Conservation (phyloP, 35 echinoderm and acorn worm genomes). For the Diadema setosum region DNA sequence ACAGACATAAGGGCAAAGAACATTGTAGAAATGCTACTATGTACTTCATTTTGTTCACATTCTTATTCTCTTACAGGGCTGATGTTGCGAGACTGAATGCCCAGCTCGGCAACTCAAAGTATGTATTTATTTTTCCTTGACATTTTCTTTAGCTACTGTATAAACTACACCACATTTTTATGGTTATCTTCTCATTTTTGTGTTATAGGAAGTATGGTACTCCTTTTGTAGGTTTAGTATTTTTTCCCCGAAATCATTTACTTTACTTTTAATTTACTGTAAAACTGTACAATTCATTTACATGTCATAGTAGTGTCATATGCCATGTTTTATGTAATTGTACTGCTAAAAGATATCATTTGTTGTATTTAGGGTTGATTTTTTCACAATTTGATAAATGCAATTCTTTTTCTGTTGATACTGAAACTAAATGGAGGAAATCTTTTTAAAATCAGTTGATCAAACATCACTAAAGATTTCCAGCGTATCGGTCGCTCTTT, state of each 20-base stretch:
- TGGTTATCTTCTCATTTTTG: no score
- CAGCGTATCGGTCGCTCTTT: no score
- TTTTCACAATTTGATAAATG: no score
- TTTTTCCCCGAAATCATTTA: neutral
- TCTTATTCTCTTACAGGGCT: slow-evolving; percentile 54
- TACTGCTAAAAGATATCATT: no score
- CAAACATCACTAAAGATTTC: no score
- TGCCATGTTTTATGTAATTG: no score
- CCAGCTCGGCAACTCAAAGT: slow-evolving; percentile 49
- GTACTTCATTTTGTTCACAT: neutral
- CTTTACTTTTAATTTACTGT: neutral
- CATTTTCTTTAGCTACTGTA: neutral
- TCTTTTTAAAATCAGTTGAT: no score
- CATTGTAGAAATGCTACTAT: neutral
- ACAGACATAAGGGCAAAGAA: neutral
- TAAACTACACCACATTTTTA: neutral
- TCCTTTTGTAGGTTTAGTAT: neutral
- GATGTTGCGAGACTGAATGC: slow-evolving; percentile 75
- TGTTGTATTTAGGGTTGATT: no score
- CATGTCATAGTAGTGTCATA: no score
- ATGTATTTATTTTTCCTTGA: neutral
- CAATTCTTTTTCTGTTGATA: no score
- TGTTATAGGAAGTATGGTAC: no score
- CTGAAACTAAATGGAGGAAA: no score
- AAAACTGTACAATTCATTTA: neutral